Conservation (phyloP, 1,140 invertebrate genomes). For the Lucilia cuprina region DNA sequence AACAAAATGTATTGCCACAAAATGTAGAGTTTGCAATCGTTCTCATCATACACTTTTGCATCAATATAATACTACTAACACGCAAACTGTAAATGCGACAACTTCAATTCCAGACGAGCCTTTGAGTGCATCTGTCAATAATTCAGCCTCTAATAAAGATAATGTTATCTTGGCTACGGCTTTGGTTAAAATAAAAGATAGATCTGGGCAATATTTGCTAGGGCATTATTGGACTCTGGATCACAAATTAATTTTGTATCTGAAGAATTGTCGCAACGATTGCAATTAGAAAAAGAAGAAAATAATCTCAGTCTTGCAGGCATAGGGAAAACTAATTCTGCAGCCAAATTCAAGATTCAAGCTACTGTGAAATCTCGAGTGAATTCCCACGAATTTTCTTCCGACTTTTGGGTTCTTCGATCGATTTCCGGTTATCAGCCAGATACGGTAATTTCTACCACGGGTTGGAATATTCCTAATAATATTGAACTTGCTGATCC, state of each 20-base stretch:
- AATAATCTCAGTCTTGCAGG: background rate
- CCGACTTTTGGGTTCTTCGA: background rate
- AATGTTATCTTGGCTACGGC: background rate
- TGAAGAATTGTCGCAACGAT: background rate
- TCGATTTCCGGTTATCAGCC: background rate
- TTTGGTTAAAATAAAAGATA: no score
- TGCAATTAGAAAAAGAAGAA: background rate
- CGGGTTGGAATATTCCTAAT: background rate
- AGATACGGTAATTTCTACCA: background rate
- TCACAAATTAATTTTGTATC: background rate
- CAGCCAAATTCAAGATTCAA: background rate
- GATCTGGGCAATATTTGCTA: no score
- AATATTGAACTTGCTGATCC: background rate
- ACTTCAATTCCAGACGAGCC: background rate
- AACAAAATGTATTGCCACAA: background rate
- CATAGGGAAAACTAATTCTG: background rate
- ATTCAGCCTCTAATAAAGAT: background rate
- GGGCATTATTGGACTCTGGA: no score
- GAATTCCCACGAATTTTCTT: background rate
- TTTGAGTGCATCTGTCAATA: background rate
- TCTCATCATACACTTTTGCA: background rate
- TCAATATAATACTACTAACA: no score
- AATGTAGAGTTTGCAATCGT: background rate
- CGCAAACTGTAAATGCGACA: no score
- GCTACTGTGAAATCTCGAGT: background rate